Percentiles rank a stretch among this genome's conserved stretches.
Evolutionary conservation across 2,888 invertebrate genomes (phyloP).

Genomic region (Lypha dubia): DNA sequence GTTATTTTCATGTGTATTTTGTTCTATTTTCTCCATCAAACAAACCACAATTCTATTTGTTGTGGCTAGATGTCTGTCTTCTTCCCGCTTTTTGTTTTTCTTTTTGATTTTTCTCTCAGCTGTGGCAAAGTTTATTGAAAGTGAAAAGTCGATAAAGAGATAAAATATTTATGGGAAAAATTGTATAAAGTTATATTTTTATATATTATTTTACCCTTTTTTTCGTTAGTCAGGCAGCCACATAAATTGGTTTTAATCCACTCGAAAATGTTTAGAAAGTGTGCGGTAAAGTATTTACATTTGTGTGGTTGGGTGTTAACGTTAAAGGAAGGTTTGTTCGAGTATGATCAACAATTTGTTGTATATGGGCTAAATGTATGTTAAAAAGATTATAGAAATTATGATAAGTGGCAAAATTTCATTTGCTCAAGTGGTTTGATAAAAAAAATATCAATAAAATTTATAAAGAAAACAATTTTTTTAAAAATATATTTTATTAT

Average conservation of each 20-base stretch:
- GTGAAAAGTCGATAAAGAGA: conserved; percentile 72
- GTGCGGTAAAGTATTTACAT: conserved; percentile 46
- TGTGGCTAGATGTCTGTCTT: conserved; percentile 31
- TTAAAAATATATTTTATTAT: conserved; percentile 8
- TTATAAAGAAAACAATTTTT: conserved; percentile 13
- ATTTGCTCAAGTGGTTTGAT: conserved; percentile 55
- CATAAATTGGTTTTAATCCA: conserved; percentile 36
- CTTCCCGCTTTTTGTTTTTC: not conserved
- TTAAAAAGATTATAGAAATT: conserved; percentile 55
- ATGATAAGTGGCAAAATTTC: conserved; percentile 61
- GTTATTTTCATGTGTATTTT: conserved; percentile 22
- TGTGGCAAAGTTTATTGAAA: conserved; percentile 63
- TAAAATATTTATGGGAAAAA: conserved; percentile 68
- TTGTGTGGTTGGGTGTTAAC: not conserved
- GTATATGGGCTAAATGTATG: conserved; percentile 10
- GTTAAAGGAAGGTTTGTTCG: not conserved
- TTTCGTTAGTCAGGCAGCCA: conserved; percentile 27
- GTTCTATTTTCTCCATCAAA: conserved; percentile 13
- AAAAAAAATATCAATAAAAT: conserved; percentile 50
- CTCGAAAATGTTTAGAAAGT: conserved; percentile 45
- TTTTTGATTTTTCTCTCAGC: not conserved
- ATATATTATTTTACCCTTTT: conserved; percentile 10
- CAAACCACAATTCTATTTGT: conserved; percentile 54
- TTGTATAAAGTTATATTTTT: conserved; percentile 52
- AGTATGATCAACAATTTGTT: conserved; percentile 2